Percentiles rank a stretch among this genome's conserved stretches.
These are phyloP conservation scores for Cryptoblepharus egeriae DNA, from an alignment of 2,797 vertebrate genomes.

Conservation along the genomic window DNA sequence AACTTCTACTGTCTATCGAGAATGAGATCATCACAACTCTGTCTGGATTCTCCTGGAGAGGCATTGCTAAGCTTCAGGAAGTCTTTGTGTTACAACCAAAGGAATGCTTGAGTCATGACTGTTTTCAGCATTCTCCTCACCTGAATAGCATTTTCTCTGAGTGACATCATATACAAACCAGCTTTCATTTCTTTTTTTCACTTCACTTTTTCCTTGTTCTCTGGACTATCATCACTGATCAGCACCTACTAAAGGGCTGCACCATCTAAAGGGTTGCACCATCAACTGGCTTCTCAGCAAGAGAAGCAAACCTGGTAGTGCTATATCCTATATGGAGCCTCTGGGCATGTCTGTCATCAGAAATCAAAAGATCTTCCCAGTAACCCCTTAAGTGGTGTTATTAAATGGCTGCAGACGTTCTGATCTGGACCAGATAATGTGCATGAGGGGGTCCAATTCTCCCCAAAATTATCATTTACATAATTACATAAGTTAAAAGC, in stretches of 20 bases:
- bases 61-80: neutral
- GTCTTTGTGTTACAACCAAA: neutral
- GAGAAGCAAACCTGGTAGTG: neutral
- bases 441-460: too few species aligned
- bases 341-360: neutral
- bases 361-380: neutral
- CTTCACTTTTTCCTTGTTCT: neutral
- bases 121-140: neutral
- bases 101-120: neutral
- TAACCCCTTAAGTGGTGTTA: too few species aligned
- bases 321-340: neutral
- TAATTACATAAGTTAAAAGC: too few species aligned
- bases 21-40: neutral
- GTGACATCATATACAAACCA: neutral
- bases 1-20: neutral
- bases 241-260: neutral
- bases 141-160: neutral
- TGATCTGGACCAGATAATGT: too few species aligned
- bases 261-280: neutral
- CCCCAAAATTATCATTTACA: too few species aligned
- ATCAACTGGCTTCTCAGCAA: neutral
- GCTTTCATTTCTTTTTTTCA: neutral
- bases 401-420: too few species aligned
- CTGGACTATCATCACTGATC: too few species aligned
- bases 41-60: neutral